Base-by-base conservation (phyloP, 2,113 vertebrate genomes). In the Scomber colias region DNA sequence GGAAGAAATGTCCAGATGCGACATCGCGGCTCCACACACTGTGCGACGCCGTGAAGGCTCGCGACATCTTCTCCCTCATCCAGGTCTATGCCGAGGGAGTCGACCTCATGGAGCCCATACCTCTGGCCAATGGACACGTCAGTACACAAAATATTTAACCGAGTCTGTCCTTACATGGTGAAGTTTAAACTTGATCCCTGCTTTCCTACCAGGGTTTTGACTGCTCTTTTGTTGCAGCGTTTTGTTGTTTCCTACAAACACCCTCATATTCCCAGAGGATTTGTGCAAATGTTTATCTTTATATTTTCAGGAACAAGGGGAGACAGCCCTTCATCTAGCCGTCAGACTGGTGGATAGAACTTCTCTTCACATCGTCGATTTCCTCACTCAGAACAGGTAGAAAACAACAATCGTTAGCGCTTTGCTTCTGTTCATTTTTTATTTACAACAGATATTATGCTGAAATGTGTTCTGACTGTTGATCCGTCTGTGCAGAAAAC, bases 321-420 rank as follows among this genome's bases (percentile, higher is more conserved):
- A 99, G 93, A 99, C 98, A 0, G 98, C 97, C 0, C 96, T 99
- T 60, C 98, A 99, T 73, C 96, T 99, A 1, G 98, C 98, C 0
- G 98, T 99, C 85, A 95, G 98, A 75, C 96, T 98, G 13, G 98
- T 99, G 81, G 98, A 99, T 83, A 92, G 98, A 77, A 99, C 97
- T 0, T 99, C 98, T 3, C 97, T 99, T 71, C 98, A 99, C 89
- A 98, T 99, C 1, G 96, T 99, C 1, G 98, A 99, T 93, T 99
- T 99, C 78, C 91, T 99, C 88, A 97, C 98, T 54, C 98, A 99
- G 90, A 99, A 99, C 90, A 99, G 98, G 98, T 97, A 71, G 50
- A 31, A 66, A 71, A 72, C 27, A 2, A 27, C 15, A 10, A 30
- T 5, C 40, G 21, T 71, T 63, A 19, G 30, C 16, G 11, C 12